Evolutionary conservation across 2,113 vertebrate species (phyloP).

Genomic region (Aegotheles bennettii): DNA sequence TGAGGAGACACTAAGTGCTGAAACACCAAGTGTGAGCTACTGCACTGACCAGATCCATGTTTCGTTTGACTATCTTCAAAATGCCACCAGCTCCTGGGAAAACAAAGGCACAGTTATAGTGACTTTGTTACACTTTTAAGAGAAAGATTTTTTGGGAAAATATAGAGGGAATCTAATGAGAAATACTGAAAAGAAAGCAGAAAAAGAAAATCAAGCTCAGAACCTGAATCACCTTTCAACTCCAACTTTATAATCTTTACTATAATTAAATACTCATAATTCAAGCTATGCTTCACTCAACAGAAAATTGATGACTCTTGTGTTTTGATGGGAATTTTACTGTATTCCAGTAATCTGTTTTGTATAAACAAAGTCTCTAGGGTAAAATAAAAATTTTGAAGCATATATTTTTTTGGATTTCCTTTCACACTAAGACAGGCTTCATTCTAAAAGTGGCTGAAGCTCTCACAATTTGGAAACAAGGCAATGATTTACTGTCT

Average conservation of each 20-base stretch:
- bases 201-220: background rate
- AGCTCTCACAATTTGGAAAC: slow-evolving; percentile 5
- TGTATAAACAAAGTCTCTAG: slow-evolving; percentile 17
- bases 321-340: slow-evolving; percentile 14
- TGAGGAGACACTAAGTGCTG: background rate
- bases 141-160: background rate
- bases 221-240: slow-evolving; percentile 12
- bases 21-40: background rate
- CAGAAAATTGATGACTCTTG: slow-evolving; percentile 34
- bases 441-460: background rate
- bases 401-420: slow-evolving; percentile 38
- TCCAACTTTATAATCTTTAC: background rate
- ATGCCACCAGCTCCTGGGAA: background rate
- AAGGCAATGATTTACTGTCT: slow-evolving; percentile 15
- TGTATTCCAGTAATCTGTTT: slow-evolving; percentile 3
- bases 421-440: slow-evolving; percentile 1
- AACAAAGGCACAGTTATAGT: background rate
- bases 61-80: background rate
- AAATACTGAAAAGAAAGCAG: background rate
- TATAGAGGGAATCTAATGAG: background rate
- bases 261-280: slow-evolving; percentile 42
- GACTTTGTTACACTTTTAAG: background rate
- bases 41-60: background rate
- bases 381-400: background rate
- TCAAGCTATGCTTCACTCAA: slow-evolving; percentile 12